phyloP scores from a whole-genome alignment of 2,797 vertebrate species.

The Adelosebastes latens region DNA sequence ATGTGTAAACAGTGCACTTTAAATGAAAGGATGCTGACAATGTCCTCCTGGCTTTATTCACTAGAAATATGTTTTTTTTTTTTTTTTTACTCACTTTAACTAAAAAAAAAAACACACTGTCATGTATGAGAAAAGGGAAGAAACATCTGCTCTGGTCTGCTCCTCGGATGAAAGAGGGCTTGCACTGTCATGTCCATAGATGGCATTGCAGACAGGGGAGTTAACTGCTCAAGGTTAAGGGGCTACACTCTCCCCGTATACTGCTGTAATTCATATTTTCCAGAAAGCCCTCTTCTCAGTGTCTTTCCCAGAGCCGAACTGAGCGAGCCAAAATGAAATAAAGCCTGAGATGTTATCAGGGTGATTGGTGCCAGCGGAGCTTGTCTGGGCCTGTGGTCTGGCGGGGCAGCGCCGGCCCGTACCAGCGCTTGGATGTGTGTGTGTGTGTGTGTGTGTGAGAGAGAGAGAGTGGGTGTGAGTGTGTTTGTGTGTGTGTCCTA shows the following conservation, averaged over 20 bases:
- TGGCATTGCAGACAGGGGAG: slow-evolving; percentile 63
- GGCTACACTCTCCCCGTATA: slow-evolving; percentile 41
- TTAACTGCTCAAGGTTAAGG: slow-evolving; percentile 66
- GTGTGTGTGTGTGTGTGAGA: slow-evolving; percentile 27
- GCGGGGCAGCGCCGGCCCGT: slow-evolving; percentile 78
- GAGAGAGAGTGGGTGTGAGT: slow-evolving; percentile 28
- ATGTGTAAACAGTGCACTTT: neutral
- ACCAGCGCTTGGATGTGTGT: slow-evolving; percentile 55
- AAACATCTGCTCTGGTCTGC: slow-evolving; percentile 38
- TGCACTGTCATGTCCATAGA: slow-evolving; percentile 74
- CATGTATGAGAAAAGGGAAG: slow-evolving; percentile 1
- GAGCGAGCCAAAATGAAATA: slow-evolving; percentile 80
- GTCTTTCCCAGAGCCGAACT: slow-evolving; percentile 68
- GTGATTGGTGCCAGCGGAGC: slow-evolving; percentile 82
- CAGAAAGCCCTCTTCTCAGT: slow-evolving; percentile 61
- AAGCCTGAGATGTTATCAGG: slow-evolving; percentile 83
- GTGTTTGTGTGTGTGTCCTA: slow-evolving; percentile 75
- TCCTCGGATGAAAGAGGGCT: slow-evolving; percentile 41
- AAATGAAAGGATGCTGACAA: neutral
- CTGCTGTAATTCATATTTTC: slow-evolving; percentile 71
- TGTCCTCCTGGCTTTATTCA: slow-evolving; percentile 16
- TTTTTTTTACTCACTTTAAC: neutral
- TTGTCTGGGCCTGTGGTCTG: slow-evolving; percentile 82
- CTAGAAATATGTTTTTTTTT: neutral
- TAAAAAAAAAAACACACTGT: slow-evolving; percentile 16